These are phyloP conservation scores for Pampusana beccarii DNA, from an alignment of 2,113 vertebrate genomes.

Conservation along the genomic window DNA sequence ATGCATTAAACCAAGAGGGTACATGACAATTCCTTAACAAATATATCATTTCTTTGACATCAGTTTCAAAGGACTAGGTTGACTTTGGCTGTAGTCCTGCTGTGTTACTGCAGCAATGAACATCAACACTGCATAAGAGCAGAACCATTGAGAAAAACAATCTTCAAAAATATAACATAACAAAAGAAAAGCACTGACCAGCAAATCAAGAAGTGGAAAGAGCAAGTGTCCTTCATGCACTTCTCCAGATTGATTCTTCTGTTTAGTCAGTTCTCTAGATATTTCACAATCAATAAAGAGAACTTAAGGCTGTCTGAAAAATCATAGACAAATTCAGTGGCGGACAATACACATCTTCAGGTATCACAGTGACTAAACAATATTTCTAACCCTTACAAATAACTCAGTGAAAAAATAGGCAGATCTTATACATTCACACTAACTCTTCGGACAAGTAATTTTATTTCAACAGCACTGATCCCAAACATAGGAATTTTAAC, in stretches of 20 bases:
- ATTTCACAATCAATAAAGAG: neutral
- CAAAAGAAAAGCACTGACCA: neutral
- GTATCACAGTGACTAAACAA: neutral
- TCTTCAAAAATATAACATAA: neutral
- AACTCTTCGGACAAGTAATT: neutral
- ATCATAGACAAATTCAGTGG: neutral
- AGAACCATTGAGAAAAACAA: neutral
- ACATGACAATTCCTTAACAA: conserved; percentile 21
- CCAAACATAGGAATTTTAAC: neutral
- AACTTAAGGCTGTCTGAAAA: neutral
- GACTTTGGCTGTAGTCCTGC: conserved; percentile 23
- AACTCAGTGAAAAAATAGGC: neutral
- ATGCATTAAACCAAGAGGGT: neutral
- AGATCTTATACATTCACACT: neutral
- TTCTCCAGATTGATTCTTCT: neutral
- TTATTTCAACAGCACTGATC: neutral
- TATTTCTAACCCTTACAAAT: neutral
- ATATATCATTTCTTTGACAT: neutral
- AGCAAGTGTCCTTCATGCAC: neutral
- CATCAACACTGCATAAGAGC: neutral
- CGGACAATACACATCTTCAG: neutral
- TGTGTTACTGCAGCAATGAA: neutral
- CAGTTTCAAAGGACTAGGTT: neutral
- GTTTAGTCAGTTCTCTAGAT: neutral
- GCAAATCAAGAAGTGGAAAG: neutral